Percentiles rank a stretch among this genome's conserved stretches.
These are phyloP conservation scores for Serripes groenlandicus DNA, from an alignment of 2,888 invertebrate species.

Conservation along the genomic window DNA sequence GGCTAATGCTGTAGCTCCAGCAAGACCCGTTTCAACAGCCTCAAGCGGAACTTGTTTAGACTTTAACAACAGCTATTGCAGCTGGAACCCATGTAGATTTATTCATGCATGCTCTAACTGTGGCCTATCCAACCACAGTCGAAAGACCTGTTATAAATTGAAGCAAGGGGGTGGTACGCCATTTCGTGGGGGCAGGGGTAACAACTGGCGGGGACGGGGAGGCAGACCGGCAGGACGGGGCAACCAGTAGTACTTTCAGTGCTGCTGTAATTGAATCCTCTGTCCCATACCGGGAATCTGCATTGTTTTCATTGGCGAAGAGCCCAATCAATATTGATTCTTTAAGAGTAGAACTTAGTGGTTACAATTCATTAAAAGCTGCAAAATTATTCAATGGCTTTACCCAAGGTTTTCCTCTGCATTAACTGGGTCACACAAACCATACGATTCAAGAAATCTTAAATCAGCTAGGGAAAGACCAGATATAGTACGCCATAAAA, in stretches of 20 bases:
- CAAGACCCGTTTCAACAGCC: neutral
- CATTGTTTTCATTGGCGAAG: slow-evolving; percentile 9
- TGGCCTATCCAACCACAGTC: neutral
- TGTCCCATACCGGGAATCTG: neutral
- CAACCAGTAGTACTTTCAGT: neutral
- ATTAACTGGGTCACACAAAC: slow-evolving; percentile 14
- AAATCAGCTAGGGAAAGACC: slow-evolving; percentile 36
- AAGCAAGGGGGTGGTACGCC: neutral
- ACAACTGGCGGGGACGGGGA: neutral
- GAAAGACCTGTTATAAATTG: neutral
- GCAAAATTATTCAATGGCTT: slow-evolving; percentile 11
- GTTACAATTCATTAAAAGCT: neutral
- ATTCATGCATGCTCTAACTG: slow-evolving; percentile 3
- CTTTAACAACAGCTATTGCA: slow-evolving; percentile 20
- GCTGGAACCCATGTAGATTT: slow-evolving; percentile 5
- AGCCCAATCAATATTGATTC: neutral
- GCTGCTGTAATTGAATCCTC: neutral
- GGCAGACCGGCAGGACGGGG: neutral
- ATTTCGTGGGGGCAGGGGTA: neutral
- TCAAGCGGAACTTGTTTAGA: neutral
- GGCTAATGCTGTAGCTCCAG: neutral
- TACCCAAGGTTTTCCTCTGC: slow-evolving; percentile 19
- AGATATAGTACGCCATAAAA: slow-evolving; percentile 5
- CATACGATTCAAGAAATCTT: slow-evolving; percentile 26
- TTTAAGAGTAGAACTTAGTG: neutral